phyloP scores from a whole-genome alignment of 2,888 invertebrate species.

The Girardia tigrina region DNA sequence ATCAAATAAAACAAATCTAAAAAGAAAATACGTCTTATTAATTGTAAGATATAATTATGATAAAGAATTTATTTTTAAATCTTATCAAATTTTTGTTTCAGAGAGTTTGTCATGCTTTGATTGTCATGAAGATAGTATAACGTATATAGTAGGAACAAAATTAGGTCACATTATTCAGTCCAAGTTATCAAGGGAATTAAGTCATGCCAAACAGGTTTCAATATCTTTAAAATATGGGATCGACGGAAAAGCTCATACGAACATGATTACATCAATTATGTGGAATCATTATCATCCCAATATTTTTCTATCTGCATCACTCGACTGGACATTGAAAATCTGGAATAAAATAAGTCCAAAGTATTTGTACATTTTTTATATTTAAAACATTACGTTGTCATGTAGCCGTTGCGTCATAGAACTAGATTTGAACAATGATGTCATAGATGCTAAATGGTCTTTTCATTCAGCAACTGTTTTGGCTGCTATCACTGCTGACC shows the following conservation, averaged over 20 bases:
- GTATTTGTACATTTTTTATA: neutral
- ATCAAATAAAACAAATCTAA: too few relatives aligned
- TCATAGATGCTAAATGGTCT: neutral
- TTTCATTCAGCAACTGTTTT: neutral
- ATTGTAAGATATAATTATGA: too few relatives aligned
- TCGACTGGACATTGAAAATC: neutral
- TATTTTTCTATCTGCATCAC: neutral
- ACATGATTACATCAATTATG: conserved; percentile 19
- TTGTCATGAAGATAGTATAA: neutral
- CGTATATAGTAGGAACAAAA: neutral
- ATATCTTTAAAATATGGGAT: neutral
- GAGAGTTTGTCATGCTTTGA: neutral
- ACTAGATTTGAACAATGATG: conserved; percentile 19
- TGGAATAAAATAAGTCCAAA: neutral
- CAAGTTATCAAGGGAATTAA: neutral
- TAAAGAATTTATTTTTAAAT: neutral
- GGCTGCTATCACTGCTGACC: neutral
- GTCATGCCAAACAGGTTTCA: neutral
- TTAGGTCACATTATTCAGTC: neutral
- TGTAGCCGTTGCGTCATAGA: neutral
- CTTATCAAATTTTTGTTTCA: neutral
- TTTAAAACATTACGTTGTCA: neutral
- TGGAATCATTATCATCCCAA: neutral
- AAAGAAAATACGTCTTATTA: too few relatives aligned
- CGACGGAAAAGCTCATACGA: neutral